Evolutionary conservation across 2,888 invertebrate species (phyloP).

Genomic region (Melinaea menophilus): DNA sequence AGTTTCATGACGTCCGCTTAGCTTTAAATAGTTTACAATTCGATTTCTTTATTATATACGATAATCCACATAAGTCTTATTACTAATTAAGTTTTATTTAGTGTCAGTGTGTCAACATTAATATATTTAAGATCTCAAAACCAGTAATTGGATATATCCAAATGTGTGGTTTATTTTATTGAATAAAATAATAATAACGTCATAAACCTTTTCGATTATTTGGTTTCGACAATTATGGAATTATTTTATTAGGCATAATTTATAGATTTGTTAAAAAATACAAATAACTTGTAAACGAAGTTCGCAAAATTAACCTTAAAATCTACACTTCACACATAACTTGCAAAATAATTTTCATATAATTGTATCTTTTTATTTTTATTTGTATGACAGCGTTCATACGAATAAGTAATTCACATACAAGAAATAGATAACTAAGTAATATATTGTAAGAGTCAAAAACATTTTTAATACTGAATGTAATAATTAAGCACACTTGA

Average conservation of each 20-base stretch:
- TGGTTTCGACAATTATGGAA: too few species aligned
- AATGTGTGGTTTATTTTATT: slow-evolving; percentile 19
- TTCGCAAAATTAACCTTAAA: too few species aligned
- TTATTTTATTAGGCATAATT: too few species aligned
- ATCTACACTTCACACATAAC: too few species aligned
- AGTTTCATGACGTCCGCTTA: slow-evolving; percentile 67
- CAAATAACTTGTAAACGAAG: too few species aligned
- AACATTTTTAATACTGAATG: slow-evolving; percentile 36
- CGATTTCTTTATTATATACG: slow-evolving; percentile 37
- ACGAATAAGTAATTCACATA: slow-evolving; percentile 29
- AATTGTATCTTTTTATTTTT: slow-evolving; percentile 46
- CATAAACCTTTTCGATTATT: slow-evolving; percentile 2
- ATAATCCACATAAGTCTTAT: slow-evolving; percentile 37
- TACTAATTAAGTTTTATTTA: slow-evolving; percentile 33
- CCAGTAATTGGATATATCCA: slow-evolving; percentile 18
- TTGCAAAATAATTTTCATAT: too few species aligned
- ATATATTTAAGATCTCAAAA: slow-evolving; percentile 26
- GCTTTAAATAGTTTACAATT: slow-evolving; percentile 69
- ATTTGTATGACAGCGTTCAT: slow-evolving; percentile 42
- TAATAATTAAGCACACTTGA: slow-evolving; percentile 33
- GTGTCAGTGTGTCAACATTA: slow-evolving; percentile 28
- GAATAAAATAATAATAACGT: slow-evolving; percentile 9
- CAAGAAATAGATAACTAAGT: neutral
- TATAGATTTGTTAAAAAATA: too few species aligned
- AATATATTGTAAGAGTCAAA: slow-evolving; percentile 4